Base-by-base conservation (phyloP, 1,140 invertebrate genomes). In the Arctopsyche grandis region DNA sequence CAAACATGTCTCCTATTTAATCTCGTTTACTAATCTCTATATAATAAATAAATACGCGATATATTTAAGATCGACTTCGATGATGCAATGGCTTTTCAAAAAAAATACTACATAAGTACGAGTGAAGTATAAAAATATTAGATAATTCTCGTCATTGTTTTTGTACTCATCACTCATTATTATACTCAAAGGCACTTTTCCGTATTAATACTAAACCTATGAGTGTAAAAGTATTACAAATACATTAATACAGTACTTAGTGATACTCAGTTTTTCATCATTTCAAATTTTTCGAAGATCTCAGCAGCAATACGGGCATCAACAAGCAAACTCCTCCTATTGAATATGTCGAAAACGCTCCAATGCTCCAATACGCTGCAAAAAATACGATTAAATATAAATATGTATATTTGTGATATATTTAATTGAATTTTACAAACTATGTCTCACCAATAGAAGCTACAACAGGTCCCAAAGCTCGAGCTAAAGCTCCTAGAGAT, bases 381-480 rank as follows among this genome's bases (percentile, higher is more conserved):
- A 85, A 80, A 83, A 82, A 83, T 69, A 77, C 77, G 38, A 14
- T 19, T 48, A 63, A 77, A 52, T 81, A 79, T 69, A 79, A 81
- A 46, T 74, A 16, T 74, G 38, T 22, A n/a, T 38, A 75, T 29
- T 74, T 24, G 3, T 81, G 43, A 81, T 43, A 79, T 75, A 77
- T 46, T 22, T 21, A 74, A 56, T 52, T 75, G n/a, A 9, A 29
- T n/a, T n/a, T n/a, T 26, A 66, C 22, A 24, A 44, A 21, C 9
- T 9, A 24, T 76, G 12, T 77, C 9, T 86, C 85, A 94, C 92
- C 90, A 82, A 94, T 89, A 77, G 95, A 96, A 56, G 95, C 93
- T n/a, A 97, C 84, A 66, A 99, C 87, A 7, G 98, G 98, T 19
- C 98, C 98, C 43, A 96, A 85, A n/a, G 96, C 96, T 83, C 98